A percentile compares a stretch with the other conserved stretches of the same genome.
These are phyloP conservation scores for Girardia tigrina DNA, from an alignment of 2,888 invertebrate genomes.

Conservation along the genomic window DNA sequence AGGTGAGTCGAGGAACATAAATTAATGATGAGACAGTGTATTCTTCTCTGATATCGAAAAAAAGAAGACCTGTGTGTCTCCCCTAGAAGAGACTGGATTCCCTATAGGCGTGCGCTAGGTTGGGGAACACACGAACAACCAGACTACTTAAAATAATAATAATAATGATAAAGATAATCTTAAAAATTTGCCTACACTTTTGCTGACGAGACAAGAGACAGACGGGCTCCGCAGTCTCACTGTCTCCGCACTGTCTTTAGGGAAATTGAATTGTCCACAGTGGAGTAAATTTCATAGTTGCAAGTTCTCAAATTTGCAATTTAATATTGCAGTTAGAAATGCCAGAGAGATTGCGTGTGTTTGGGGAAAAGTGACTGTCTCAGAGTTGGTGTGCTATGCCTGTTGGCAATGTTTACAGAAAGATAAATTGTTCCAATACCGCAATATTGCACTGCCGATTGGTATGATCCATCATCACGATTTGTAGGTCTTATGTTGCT, in stretches of 20 bases:
- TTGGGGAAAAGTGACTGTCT: not conserved
- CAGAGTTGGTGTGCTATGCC: not conserved
- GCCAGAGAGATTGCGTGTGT: slow-evolving; percentile 23
- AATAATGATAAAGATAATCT: slow-evolving; percentile 23
- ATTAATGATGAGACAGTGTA: slow-evolving; percentile 19
- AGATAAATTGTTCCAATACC: slow-evolving; percentile 23
- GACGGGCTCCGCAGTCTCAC: slow-evolving; percentile 23
- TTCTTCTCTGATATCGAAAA: not conserved
- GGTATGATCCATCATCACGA: slow-evolving; percentile 20
- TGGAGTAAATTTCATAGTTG: slow-evolving; percentile 16
- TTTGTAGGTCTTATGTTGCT: slow-evolving; percentile 2
- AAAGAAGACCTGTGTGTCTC: slow-evolving; percentile 23
- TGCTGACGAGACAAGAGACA: slow-evolving; percentile 14
- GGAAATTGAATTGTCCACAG: slow-evolving; percentile 23
- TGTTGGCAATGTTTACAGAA: not conserved
- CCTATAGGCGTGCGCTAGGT: not conserved
- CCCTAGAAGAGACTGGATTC: not conserved
- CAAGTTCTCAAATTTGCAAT: slow-evolving; percentile 20
- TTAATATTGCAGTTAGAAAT: slow-evolving; percentile 15
- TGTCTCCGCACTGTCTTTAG: slow-evolving; percentile 23
- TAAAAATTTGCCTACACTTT: slow-evolving; percentile 23
- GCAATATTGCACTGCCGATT: slow-evolving; percentile 15
- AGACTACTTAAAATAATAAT: slow-evolving; percentile 23
- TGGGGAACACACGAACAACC: not conserved
- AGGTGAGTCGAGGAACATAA: slow-evolving; percentile 16